Evolutionary conservation across 92 coral and sea anemone species (phyloP).

Genomic region (Actinernus sp.): DNA sequence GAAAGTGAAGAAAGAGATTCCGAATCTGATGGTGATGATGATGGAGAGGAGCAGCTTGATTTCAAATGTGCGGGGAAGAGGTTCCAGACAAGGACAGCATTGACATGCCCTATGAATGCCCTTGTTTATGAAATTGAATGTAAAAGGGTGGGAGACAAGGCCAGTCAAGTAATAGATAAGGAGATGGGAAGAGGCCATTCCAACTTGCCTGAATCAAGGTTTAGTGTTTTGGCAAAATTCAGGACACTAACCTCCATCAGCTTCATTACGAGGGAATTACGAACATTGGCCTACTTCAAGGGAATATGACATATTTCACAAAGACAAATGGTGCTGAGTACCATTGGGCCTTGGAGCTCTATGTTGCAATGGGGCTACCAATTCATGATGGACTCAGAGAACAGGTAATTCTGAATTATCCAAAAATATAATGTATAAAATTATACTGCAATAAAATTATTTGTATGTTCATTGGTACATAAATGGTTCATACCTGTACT

Average conservation of each 20-base stretch:
- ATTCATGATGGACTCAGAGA: too few relatives aligned
- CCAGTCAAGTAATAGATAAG: too few relatives aligned
- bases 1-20: too few relatives aligned
- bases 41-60: too few relatives aligned
- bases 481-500: too few relatives aligned
- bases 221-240: constrained; percentile 8
- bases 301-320: constrained; percentile 16
- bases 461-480: too few relatives aligned
- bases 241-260: constrained; percentile 31
- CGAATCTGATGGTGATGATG: constrained; percentile 8
- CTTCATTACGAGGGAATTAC: constrained; percentile 44
- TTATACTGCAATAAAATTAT: too few relatives aligned
- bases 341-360: constrained; percentile 19
- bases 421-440: too few relatives aligned
- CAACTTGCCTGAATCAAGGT: constrained; percentile 9
- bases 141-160: constrained; percentile 29
- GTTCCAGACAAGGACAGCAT: constrained; percentile 29
- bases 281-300: constrained; percentile 42
- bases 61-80: constrained; percentile 45
- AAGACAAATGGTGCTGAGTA: neutral
- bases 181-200: constrained; percentile 25
- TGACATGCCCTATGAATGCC: constrained; percentile 46
- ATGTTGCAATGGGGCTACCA: too few relatives aligned
- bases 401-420: too few relatives aligned
- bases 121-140: constrained; percentile 69